phyloP scores from a whole-genome alignment of 2,888 invertebrate genomes.

The Stegophylla sp. region DNA sequence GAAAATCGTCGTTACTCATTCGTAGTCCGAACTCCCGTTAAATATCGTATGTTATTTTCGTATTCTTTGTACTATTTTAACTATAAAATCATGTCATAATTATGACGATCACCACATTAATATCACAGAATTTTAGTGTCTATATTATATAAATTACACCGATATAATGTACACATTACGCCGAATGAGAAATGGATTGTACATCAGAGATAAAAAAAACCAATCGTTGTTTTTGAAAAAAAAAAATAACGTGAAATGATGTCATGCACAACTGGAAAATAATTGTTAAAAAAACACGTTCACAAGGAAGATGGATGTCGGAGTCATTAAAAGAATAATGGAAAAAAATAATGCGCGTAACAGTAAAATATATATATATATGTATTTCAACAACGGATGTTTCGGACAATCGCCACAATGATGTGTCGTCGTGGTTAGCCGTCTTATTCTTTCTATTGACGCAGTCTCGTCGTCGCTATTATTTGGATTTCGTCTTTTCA shows the following conservation, averaged over 20 bases:
- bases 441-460: conserved; percentile 18
- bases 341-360: background rate
- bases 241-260: conserved; percentile 44
- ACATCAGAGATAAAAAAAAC: background rate
- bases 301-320: conserved; percentile 11
- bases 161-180: too few relatives aligned
- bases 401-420: conserved; percentile 10
- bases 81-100: too few relatives aligned
- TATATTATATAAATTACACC: too few relatives aligned
- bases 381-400: conserved; percentile 17
- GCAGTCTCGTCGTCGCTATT: background rate
- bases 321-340: conserved; percentile 14
- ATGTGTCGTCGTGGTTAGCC: background rate
- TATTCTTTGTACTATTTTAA: too few relatives aligned
- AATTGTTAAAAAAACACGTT: conserved; percentile 37
- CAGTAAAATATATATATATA: conserved; percentile 13
- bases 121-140: too few relatives aligned
- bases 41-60: too few relatives aligned
- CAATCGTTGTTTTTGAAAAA: conserved; percentile 26
- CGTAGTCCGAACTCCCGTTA: too few relatives aligned
- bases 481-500: conserved; percentile 13
- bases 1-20: too few relatives aligned
- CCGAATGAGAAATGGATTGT: background rate
- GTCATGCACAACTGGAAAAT: conserved; percentile 40
- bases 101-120: too few relatives aligned